Evolutionary conservation across 2,113 vertebrate species (phyloP).

Genomic region (Motacilla alba): DNA sequence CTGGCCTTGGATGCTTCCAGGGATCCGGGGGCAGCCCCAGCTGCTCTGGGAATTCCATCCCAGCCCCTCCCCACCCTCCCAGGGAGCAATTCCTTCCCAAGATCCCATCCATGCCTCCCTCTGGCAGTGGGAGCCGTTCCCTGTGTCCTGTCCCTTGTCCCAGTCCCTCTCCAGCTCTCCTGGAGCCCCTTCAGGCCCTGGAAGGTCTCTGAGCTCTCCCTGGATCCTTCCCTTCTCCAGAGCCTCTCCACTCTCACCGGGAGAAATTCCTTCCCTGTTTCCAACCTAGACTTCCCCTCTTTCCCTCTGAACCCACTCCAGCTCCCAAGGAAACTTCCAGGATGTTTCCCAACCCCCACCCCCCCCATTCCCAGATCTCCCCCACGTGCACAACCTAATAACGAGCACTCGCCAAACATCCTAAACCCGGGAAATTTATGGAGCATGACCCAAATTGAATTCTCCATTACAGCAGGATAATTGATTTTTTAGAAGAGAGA

Average conservation of each 20-base stretch:
- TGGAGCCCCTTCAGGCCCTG: background rate
- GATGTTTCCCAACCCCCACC: background rate
- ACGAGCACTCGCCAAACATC: constrained; percentile 66
- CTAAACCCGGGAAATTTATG: constrained; percentile 79
- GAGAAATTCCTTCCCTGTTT: background rate
- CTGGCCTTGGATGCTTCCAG: background rate
- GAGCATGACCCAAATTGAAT: constrained; percentile 83
- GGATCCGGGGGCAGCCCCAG: background rate
- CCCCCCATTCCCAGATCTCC: background rate
- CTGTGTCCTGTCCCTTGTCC: background rate
- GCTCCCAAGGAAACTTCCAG: background rate
- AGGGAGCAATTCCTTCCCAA: background rate
- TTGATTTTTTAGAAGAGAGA: constrained; percentile 85
- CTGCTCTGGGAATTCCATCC: accelerated
- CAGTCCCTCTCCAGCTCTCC: background rate
- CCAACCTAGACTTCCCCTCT: background rate
- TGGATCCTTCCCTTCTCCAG: background rate
- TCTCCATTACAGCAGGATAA: constrained; percentile 82
- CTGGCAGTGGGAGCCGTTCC: background rate
- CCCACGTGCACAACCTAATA: constrained; percentile 54
- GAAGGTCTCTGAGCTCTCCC: accelerated
- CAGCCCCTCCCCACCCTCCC: background rate
- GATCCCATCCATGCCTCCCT: background rate
- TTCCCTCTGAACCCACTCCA: background rate
- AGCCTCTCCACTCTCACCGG: background rate